Evolutionary conservation across 1,140 invertebrate genomes (phyloP), one percentile per base, ranked within the genome.

Genomic region (Campoletis sonorensis): DNA sequence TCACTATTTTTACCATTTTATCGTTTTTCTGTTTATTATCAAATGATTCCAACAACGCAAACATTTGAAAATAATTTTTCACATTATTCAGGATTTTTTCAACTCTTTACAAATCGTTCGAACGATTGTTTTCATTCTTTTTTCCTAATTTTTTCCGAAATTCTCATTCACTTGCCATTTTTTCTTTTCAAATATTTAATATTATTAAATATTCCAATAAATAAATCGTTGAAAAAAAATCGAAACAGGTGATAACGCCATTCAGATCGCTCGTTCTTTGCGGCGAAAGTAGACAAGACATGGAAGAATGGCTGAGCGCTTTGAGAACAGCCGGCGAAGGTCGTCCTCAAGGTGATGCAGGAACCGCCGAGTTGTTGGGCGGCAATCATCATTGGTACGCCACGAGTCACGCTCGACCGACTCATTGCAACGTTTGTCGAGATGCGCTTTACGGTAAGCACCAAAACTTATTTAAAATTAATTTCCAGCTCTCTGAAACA

Each of bases 391-490:
- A 97, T 86, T 99, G 98, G 98, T 97, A 98, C 88, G 95, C 97
- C 21, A 97, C 97, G 70, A 98, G 96, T 40, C 97, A 99, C 92
- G 97, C 98, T 0, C 94, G 97, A 78, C 98, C 98, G 70, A 98
- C 97, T 0, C 99, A 98, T 90, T 99, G 98, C 92, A 99, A 99
- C 91, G 97, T 99, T 40, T 99, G 98, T 90, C 93, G 97, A 72
- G 98, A 99, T 89, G 96, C 97, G 11, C 94, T 99, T 2, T 97
- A 95, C 82, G 94, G 94, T 95, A 91, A 90, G 82, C 26, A 18
- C 16, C 26, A 78, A 2, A 76, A 75, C 37, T n/a, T n/a, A n/a
- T n/a, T n/a, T n/a, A n/a, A n/a, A n/a, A n/a, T n/a, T n/a, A n/a
- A n/a, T n/a, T n/a, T n/a, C n/a, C n/a, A n/a, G n/a, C n/a, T n/a